phyloP scores from a whole-genome alignment of 1,140 invertebrate genomes.

The Brachionus asplanchnoidis region DNA sequence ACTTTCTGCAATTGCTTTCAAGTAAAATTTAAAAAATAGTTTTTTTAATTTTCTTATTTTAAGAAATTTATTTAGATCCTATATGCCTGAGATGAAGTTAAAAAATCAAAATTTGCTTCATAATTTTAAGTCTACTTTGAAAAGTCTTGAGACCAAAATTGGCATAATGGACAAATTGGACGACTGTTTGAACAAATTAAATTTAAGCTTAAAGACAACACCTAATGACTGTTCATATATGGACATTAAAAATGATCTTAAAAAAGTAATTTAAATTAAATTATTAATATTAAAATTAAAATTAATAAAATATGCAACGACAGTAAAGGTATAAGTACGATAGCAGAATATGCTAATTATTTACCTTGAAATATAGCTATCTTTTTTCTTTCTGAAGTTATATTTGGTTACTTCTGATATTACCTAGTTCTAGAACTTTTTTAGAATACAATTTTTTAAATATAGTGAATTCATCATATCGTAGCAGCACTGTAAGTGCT shows the following conservation, averaged over 20 bases:
- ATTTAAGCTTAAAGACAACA: slow-evolving; percentile 24
- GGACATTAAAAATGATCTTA: slow-evolving; percentile 30
- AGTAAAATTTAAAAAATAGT: background rate
- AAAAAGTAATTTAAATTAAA: slow-evolving; percentile 11
- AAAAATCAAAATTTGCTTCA: slow-evolving; percentile 40
- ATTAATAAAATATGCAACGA: no score
- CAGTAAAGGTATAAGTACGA: no score
- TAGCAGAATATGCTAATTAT: no score
- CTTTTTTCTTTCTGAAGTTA: no score
- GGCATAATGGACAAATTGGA: slow-evolving; percentile 38
- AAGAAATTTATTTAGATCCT: background rate
- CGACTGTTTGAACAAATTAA: slow-evolving; percentile 21
- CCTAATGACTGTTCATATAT: slow-evolving; percentile 9
- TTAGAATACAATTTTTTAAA: no score
- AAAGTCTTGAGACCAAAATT: slow-evolving; percentile 35
- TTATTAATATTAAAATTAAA: background rate
- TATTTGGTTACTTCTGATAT: no score
- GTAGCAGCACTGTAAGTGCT: no score
- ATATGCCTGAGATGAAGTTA: slow-evolving; percentile 38
- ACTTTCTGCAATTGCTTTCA: slow-evolving; percentile 27
- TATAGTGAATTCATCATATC: no score
- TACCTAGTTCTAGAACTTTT: no score
- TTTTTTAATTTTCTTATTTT: background rate
- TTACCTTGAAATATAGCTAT: no score
- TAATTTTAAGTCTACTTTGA: slow-evolving; percentile 30